Evolutionary conservation across 2,888 invertebrate species (phyloP).

Genomic region (Drosophila mimica): DNA sequence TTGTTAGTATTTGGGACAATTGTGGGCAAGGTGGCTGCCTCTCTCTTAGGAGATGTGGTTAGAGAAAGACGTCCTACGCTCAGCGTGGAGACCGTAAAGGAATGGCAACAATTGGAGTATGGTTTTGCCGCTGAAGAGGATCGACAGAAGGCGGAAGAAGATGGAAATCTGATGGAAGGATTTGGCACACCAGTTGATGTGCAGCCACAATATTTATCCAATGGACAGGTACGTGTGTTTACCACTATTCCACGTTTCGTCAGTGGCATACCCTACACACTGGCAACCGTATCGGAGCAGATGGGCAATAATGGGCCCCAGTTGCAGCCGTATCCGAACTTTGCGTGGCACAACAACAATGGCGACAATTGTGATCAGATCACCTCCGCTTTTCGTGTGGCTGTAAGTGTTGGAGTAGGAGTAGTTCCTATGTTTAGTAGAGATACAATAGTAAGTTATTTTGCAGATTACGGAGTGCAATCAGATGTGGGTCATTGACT

Average conservation of each 20-base stretch:
- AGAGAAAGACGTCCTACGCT: constrained; percentile 24
- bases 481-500: constrained; percentile 89
- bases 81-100: constrained; percentile 85
- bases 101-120: constrained; percentile 90
- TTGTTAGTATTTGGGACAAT: background rate
- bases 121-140: constrained; percentile 87
- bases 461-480: constrained; percentile 88
- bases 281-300: constrained; percentile 89
- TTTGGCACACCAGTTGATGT: constrained; percentile 87
- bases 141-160: constrained; percentile 85
- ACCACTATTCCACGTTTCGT: constrained; percentile 90
- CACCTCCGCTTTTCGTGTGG: constrained; percentile 90
- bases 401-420: constrained; percentile 86
- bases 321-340: constrained; percentile 88
- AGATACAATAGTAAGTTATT: background rate
- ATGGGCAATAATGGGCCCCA: constrained; percentile 85
- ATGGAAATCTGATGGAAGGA: constrained; percentile 87
- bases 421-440: accelerated
- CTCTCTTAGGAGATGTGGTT: background rate
- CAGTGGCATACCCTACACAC: constrained; percentile 89
- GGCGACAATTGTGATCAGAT: constrained; percentile 88
- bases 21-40: background rate
- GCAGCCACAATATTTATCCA: constrained; percentile 66
- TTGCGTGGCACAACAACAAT: constrained; percentile 87
- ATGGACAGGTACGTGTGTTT: constrained; percentile 86